Evolutionary conservation across 2,888 invertebrate genomes (phyloP), one percentile per base, ranked within the genome.

Genomic region (Scaptodrosophila latifasciaeformis): DNA sequence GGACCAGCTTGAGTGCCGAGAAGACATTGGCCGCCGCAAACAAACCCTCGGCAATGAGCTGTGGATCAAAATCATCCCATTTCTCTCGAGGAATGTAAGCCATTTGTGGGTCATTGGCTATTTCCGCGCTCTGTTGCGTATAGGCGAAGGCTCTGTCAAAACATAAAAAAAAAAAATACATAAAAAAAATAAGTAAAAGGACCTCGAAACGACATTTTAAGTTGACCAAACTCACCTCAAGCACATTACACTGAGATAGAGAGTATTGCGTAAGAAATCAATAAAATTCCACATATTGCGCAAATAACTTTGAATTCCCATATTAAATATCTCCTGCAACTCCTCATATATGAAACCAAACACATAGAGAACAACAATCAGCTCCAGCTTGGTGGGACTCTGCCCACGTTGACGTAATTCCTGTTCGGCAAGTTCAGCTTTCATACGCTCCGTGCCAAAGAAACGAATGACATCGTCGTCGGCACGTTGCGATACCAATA

Each of bases 201-300:
- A 3, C 3, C 24, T 7, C 3, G 53, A 44, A 54, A 56, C 43
- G 42, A 19, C 42, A n/a, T n/a, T n/a, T 24, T 24, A 24, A 7
- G 3, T 24, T 24, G 24, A 24, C 24, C 24, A 7, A 35, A 62
- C 76, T 71, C 51, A 87, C 75, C 90, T 87, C 3, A 95, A 86
- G 21, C 93, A 81, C 27, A 90, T 89, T 6, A 94, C 94, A 2
- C 90, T 88, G 35, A 93, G 89, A 85, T 97, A 98, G 2, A 97
- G 88, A 0, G 91, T 91, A 86, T 97, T 97, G 37, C 96, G 90
- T 3, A 93, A 92, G 83, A 97, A 97, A 87, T 98, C 97, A 48
- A 98, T 94, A 81, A 97, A 95, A 86, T 98, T 98, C 97, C 97
- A 98, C 90, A 97, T 91, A 84, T 98, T 96, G 24, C 94, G 90